Conservation (phyloP, 2,888 invertebrate species). For the Thera obeliscata region DNA sequence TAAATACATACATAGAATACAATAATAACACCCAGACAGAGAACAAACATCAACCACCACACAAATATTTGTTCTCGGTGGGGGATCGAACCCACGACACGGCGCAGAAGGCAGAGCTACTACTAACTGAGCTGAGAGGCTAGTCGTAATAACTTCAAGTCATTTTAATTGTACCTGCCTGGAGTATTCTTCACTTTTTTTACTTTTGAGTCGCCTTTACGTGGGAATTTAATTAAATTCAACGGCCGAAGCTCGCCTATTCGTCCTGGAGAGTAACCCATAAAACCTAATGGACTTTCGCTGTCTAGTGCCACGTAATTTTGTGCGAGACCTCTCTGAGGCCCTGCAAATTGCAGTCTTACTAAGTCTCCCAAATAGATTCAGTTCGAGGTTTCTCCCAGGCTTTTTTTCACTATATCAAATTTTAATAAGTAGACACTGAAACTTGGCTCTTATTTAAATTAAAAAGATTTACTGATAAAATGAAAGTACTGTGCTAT, state of each 20-base stretch:
- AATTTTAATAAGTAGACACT: slow-evolving; percentile 7
- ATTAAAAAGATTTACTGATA: slow-evolving; percentile 28
- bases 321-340: slow-evolving; percentile 63
- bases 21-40: too few relatives aligned
- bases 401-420: slow-evolving; percentile 14
- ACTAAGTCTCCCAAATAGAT: slow-evolving; percentile 59
- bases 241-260: slow-evolving; percentile 69
- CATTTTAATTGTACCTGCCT: slow-evolving; percentile 41
- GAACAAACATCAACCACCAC: too few relatives aligned
- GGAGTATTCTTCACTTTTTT: slow-evolving; percentile 53
- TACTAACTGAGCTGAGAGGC: too few relatives aligned
- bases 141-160: slow-evolving; percentile 7
- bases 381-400: slow-evolving; percentile 42
- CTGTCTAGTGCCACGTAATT: slow-evolving; percentile 76
- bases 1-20: too few relatives aligned
- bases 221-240: slow-evolving; percentile 80
- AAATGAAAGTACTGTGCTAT: slow-evolving; percentile 24
- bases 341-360: slow-evolving; percentile 66
- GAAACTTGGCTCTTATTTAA: slow-evolving; percentile 11
- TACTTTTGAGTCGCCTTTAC: slow-evolving; percentile 61
- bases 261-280: slow-evolving; percentile 73
- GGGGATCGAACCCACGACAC: too few relatives aligned
- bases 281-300: slow-evolving; percentile 83
- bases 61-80: too few relatives aligned
- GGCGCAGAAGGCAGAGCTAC: too few relatives aligned